Conservation (phyloP, 2,113 vertebrate genomes). For the Ophiodon elongatus region DNA sequence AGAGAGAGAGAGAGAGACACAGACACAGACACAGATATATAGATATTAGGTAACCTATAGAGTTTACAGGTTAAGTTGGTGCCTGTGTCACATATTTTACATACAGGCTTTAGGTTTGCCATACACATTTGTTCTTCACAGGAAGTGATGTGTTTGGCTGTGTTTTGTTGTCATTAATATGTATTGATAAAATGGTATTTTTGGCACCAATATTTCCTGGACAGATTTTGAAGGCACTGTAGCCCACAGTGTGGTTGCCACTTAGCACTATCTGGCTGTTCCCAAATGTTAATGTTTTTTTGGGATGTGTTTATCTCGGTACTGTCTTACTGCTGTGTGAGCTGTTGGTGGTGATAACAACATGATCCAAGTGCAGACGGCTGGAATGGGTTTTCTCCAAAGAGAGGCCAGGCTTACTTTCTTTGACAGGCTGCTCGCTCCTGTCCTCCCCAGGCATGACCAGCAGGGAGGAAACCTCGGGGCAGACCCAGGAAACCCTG, state of each 20-base stretch:
- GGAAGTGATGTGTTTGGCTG: background rate
- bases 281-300: background rate
- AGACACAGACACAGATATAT: background rate
- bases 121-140: background rate
- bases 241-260: background rate
- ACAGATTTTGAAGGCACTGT: background rate
- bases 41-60: background rate
- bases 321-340: background rate
- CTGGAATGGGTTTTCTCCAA: conserved; percentile 18
- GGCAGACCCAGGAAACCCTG: conserved; percentile 40
- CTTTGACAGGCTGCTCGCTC: conserved; percentile 21
- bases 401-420: background rate
- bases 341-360: conserved; percentile 3
- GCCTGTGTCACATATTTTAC: background rate
- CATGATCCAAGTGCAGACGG: background rate
- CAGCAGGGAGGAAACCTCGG: conserved; percentile 45
- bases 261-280: background rate
- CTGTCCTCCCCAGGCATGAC: conserved; percentile 11
- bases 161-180: background rate
- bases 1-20: too few relatives aligned
- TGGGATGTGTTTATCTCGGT: background rate
- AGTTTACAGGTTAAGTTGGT: background rate
- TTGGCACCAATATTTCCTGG: background rate
- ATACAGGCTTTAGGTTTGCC: background rate
- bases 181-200: background rate